Base-by-base conservation (phyloP, 2,888 invertebrate genomes). In the Marasmarcha lunaedactyla region DNA sequence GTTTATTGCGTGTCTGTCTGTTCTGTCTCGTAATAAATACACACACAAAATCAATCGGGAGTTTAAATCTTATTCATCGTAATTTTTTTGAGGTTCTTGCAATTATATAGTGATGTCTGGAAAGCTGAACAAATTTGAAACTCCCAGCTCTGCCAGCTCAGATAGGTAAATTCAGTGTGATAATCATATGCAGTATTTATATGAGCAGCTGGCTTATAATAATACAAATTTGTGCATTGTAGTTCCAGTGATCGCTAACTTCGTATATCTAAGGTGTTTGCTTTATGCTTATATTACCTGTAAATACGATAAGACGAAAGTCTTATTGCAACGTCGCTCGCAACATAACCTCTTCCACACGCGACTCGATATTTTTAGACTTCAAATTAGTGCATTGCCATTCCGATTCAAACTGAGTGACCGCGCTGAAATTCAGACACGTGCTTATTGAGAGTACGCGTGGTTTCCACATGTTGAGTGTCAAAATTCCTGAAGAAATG, bases 71-170 rank as follows among this genome's bases (percentile, higher is more conserved):
- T 30, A n/a, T 30, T 30, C 30, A 5, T 9, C 3, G n/a, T 30
- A 11, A 30, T 10, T 30, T 30, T 3, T 30, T 7, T 5, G 7
- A 20, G 4, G 4, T 20, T 30, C n/a, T 9, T 30, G 30, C 9
- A n/a, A 30, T 30, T 3, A n/a, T 30, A 9, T 57, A 63, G 65
- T 63, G 53, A 83, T 83, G 83, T 74, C 83, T 68, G 83, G 79
- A 50, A 81, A 76, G 65, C 65, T 84, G 66, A 87, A 86, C 59
- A 88, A 87, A 67, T 89, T 91, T 60, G 94, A 94, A 78, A 92
- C 93, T 51, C 93, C 93, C 55, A 94, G 94, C 69, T 94, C 94
- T 44, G 94, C 94, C 48, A 95, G 94, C 77, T 94, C 94, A 47
- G 94, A 94, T 84, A 94, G 94, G 94, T 94, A 89, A 79, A 68